These are phyloP conservation scores for Dissostichus mawsoni DNA, from an alignment of 2,113 vertebrate species.

Conservation along the genomic window DNA sequence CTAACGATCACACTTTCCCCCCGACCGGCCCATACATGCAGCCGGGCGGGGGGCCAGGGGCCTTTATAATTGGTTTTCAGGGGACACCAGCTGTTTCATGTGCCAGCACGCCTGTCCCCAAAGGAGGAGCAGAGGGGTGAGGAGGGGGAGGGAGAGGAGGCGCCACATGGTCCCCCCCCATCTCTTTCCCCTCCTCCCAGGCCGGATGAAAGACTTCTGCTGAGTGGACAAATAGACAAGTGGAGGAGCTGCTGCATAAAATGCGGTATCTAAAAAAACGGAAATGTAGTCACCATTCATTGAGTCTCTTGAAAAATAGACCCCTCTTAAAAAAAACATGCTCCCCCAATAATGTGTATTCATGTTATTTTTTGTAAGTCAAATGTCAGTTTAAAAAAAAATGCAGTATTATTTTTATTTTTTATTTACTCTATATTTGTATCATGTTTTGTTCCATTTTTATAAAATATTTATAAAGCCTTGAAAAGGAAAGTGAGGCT, in stretches of 20 bases:
- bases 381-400: too few species aligned
- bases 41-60: constrained; percentile 41
- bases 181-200: constrained; percentile 11
- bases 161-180: constrained; percentile 34
- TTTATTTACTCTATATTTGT: too few species aligned
- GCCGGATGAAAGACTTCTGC: constrained; percentile 41
- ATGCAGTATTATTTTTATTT: too few species aligned
- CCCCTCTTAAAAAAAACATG: too few species aligned
- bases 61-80: constrained; percentile 70
- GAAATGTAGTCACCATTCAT: too few species aligned
- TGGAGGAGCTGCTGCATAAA: not conserved
- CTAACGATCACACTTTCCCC: constrained; percentile 50
- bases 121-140: constrained; percentile 43
- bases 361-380: constrained; percentile 7
- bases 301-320: too few species aligned
- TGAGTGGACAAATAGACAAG: constrained; percentile 2
- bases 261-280: too few species aligned
- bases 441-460: too few species aligned
- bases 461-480: too few species aligned
- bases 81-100: constrained; percentile 76
- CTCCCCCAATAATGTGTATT: too few species aligned
- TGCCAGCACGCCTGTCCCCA: constrained; percentile 40
- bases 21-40: not conserved
- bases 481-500: too few species aligned
- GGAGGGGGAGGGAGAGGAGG: not conserved